Base-by-base conservation (phyloP, 2,797 vertebrate genomes). In the Sus cebifrons region DNA sequence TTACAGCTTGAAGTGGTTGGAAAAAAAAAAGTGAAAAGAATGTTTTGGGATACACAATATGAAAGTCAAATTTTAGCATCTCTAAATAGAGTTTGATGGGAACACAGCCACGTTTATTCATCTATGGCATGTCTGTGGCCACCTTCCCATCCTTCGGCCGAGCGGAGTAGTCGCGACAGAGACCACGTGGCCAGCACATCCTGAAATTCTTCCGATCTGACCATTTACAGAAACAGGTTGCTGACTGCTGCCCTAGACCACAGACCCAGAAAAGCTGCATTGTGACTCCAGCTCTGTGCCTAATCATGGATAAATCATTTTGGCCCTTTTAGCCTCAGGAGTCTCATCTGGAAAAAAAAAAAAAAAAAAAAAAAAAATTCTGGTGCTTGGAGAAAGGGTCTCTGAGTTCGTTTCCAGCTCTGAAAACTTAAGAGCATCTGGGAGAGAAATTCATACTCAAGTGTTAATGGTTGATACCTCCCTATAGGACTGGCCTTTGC, bases 81-180 rank as follows among this genome's bases (percentile, higher is more conserved):
- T 60, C 2, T 17, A 32, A 84, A 36, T 56, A 49, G 56, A 49
- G 60, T 27, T 16, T 70, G 65, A 13, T 15, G 11, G 64, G 83
- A 49, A 9, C n/a, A 15, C 17, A 13, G 32, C 32, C 17, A 2
- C 6, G 3, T 44, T 54, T 23, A 2, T 16, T 70, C 1, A 17
- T 64, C 44, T 29, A 2, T 1, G 0, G 2, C 10, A 4, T 12
- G 5, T 36, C 74, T 23, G 0, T 4, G 16, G 12, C 49, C 14
- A 60, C 5, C 16, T 77, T 52, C 58, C 23, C 14, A 18, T 56
- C 3, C 2, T 9, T 27, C 0, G 13, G 44, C 40, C 17, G 36
- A 87, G 15, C 0, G 12, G n/a, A 70, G 36, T 27, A 1, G 40
- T 14, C 29, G 25, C 1, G 1, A 64, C 12, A 15, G 3, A 23